Percentiles rank a stretch among this genome's conserved stretches.
phyloP scores from a whole-genome alignment of 2,797 vertebrate genomes.

The Acanthurus leucopareius region DNA sequence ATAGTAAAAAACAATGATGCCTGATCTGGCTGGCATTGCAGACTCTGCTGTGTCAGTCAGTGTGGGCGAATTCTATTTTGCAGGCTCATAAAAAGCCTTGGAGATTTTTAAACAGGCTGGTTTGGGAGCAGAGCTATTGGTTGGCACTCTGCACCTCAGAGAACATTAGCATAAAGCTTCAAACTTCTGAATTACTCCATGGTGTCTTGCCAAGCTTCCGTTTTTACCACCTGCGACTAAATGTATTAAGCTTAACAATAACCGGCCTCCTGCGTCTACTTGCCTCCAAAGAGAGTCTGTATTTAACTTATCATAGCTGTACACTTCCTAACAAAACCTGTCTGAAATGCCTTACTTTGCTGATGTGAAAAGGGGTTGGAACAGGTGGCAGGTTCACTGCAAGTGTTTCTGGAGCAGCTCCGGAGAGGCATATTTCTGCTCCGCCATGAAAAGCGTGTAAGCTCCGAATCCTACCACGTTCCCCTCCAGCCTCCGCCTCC shows the following conservation, averaged over 20 bases:
- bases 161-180: slow-evolving; percentile 41
- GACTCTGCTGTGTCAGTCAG: slow-evolving; percentile 11
- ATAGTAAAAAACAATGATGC: not conserved
- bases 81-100: slow-evolving; percentile 14
- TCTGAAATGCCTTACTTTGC: slow-evolving; percentile 19
- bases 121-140: slow-evolving; percentile 8
- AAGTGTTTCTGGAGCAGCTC: slow-evolving; percentile 40
- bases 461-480: slow-evolving; percentile 59
- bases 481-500: slow-evolving; percentile 66
- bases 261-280: slow-evolving; percentile 23
- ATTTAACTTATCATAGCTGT: slow-evolving; percentile 22
- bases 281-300: slow-evolving; percentile 6
- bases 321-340: slow-evolving; percentile 13
- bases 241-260: slow-evolving; percentile 30
- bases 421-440: slow-evolving; percentile 50
- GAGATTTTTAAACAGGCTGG: slow-evolving; percentile 30
- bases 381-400: slow-evolving; percentile 50
- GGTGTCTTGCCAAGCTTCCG: not conserved
- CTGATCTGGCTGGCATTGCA: slow-evolving; percentile 7
- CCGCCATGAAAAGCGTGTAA: slow-evolving; percentile 62
- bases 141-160: slow-evolving; percentile 6
- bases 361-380: slow-evolving; percentile 21
- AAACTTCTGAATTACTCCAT: slow-evolving; percentile 25
- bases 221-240: slow-evolving; percentile 35
- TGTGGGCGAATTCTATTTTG: slow-evolving; percentile 26